phyloP scores from a whole-genome alignment of 2,888 invertebrate genomes.

The Campoplex nolae region DNA sequence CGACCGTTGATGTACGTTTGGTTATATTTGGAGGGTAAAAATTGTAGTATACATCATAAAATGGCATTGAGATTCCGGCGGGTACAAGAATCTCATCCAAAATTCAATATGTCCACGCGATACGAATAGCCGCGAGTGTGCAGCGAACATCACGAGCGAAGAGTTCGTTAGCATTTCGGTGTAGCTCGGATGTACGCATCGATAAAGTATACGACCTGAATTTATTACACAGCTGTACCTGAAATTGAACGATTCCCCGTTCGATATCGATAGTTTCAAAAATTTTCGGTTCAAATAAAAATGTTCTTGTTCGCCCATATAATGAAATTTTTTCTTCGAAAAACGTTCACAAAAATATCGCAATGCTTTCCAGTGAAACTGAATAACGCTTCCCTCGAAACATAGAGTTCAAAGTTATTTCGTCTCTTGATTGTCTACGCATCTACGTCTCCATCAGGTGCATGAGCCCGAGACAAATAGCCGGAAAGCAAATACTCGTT shows the following conservation, averaged over 20 bases:
- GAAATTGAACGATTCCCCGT: background rate
- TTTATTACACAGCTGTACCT: background rate
- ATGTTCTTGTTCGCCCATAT: background rate
- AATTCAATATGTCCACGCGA: constrained; percentile 57
- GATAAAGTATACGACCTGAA: background rate
- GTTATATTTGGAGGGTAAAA: constrained; percentile 37
- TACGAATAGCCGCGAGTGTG: constrained; percentile 31
- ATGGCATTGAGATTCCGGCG: constrained; percentile 23
- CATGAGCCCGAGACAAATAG: background rate
- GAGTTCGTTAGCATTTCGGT: constrained; percentile 38
- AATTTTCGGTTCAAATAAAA: background rate
- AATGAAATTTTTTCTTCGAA: background rate
- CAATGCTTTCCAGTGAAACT: background rate
- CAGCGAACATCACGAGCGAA: constrained; percentile 34
- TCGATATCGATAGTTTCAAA: background rate
- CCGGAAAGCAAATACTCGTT: background rate
- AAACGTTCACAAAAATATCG: background rate
- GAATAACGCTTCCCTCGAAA: too few species aligned
- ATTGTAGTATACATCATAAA: constrained; percentile 27
- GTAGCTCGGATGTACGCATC: background rate
- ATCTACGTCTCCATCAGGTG: background rate
- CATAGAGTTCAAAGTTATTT: background rate
- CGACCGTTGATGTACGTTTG: constrained; percentile 31
- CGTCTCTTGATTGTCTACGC: background rate
- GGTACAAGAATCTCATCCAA: constrained; percentile 1